These are phyloP conservation scores for Stichopus chloronotus DNA, from an alignment of 35 echinoderm and acorn worm genomes.

Conservation along the genomic window DNA sequence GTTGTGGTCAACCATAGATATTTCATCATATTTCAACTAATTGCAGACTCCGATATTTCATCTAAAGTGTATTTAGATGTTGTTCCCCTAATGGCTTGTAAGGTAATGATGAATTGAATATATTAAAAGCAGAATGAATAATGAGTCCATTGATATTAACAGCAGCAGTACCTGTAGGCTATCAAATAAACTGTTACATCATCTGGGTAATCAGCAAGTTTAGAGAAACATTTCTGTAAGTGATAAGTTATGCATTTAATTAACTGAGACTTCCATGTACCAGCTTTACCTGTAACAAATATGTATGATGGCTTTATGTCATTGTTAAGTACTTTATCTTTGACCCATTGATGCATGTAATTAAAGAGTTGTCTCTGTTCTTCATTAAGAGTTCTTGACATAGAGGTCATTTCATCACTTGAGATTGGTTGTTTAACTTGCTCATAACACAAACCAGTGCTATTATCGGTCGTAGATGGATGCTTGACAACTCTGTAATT, in stretches of 20 bases:
- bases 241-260: not conserved
- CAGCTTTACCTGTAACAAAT: slow-evolving; percentile 40
- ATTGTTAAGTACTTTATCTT: not conserved
- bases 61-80: slow-evolving; percentile 1
- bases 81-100: not conserved
- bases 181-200: not conserved
- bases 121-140: not conserved
- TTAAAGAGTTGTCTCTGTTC: slow-evolving; percentile 57
- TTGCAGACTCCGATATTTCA: slow-evolving; percentile 14
- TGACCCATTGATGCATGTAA: slow-evolving; percentile 29
- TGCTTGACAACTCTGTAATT: not conserved
- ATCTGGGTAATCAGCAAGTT: not conserved
- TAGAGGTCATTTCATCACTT: not conserved
- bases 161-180: not conserved
- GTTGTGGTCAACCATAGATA: slow-evolving; percentile 45
- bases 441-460: not conserved
- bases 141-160: not conserved
- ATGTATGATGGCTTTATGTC: not conserved
- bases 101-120: not conserved
- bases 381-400: slow-evolving; percentile 23
- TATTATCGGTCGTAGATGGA: no score
- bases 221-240: not conserved
- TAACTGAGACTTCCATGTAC: slow-evolving; percentile 1
- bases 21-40: slow-evolving; percentile 40
- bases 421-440: not conserved